Conservation (phyloP, 2,113 vertebrate genomes). For the Phyllostomus hastatus region DNA sequence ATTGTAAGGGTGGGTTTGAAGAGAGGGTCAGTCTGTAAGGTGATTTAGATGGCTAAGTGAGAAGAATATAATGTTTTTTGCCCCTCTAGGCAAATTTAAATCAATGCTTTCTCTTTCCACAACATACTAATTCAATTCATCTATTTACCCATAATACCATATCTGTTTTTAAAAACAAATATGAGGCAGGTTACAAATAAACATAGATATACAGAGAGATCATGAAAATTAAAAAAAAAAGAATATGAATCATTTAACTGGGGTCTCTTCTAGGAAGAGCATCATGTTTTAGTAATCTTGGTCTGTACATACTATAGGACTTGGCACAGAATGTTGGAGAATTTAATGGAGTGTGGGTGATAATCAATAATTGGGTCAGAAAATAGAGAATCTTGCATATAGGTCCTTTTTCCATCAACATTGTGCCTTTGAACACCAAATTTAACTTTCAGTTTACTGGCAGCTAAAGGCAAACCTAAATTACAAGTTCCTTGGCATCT, state of each 20-base stretch:
- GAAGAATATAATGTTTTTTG: not conserved
- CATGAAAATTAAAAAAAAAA: not conserved
- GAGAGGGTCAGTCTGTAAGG: not conserved
- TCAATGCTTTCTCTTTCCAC: not conserved
- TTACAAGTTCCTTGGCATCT: not conserved
- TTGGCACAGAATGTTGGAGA: not conserved
- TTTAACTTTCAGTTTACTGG: slow-evolving; percentile 40
- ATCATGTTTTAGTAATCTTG: not conserved
- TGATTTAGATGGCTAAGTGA: not conserved
- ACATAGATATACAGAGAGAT: not conserved
- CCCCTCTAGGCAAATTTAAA: not conserved
- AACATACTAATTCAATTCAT: not conserved
- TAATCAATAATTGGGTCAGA: slow-evolving; percentile 26
- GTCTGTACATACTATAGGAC: not conserved
- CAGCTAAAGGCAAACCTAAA: not conserved
- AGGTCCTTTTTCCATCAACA: not conserved
- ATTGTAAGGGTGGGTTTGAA: not conserved
- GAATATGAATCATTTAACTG: not conserved
- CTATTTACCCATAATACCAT: not conserved
- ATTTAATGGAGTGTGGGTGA: slow-evolving; percentile 9
- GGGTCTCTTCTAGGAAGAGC: not conserved
- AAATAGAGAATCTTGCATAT: not conserved
- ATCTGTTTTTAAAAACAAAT: not conserved
- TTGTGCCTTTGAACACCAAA: not conserved
- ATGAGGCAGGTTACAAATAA: not conserved